Conservation (phyloP, 2,113 vertebrate genomes). For the Silurus asotus region DNA sequence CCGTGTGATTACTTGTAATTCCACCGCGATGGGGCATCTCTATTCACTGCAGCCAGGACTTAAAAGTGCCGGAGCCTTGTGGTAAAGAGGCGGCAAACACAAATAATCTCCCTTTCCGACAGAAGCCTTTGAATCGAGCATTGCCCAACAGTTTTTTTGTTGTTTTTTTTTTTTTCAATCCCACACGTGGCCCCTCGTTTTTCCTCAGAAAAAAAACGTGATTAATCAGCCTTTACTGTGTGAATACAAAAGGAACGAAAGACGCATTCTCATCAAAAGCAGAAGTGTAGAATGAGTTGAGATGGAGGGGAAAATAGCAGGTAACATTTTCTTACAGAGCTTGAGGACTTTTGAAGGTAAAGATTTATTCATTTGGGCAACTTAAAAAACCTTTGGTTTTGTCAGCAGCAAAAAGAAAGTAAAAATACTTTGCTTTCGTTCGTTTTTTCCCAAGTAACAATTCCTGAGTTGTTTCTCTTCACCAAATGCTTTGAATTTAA, state of each 20-base stretch:
- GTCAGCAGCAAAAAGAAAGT: slow-evolving; percentile 21
- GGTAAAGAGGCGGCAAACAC: slow-evolving; percentile 56
- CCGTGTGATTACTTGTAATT: slow-evolving; percentile 59
- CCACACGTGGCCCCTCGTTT: slow-evolving; percentile 43
- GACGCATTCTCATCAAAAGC: slow-evolving; percentile 52
- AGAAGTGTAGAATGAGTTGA: slow-evolving; percentile 34
- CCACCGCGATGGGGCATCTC: slow-evolving; percentile 54
- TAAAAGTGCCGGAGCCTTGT: slow-evolving; percentile 58
- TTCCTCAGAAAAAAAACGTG: slow-evolving; percentile 49
- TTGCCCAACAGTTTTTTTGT: slow-evolving; percentile 62
- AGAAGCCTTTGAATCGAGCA: slow-evolving; percentile 68
- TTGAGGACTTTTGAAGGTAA: background rate
- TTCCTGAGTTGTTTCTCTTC: background rate
- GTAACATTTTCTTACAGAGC: background rate
- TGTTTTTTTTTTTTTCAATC: slow-evolving; percentile 23
- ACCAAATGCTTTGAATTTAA: background rate
- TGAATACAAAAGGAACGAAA: slow-evolving; percentile 40
- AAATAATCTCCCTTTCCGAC: slow-evolving; percentile 75
- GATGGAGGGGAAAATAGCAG: slow-evolving; percentile 13
- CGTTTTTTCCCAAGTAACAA: background rate
- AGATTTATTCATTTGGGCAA: background rate
- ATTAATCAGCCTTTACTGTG: slow-evolving; percentile 61
- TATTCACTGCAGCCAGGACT: slow-evolving; percentile 53
- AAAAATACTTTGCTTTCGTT: background rate
- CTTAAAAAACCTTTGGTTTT: slow-evolving; percentile 14